Evolutionary conservation across 2,888 invertebrate genomes (phyloP), one percentile per base, ranked within the genome.

Genomic region (Alloscopus bannaensis): DNA sequence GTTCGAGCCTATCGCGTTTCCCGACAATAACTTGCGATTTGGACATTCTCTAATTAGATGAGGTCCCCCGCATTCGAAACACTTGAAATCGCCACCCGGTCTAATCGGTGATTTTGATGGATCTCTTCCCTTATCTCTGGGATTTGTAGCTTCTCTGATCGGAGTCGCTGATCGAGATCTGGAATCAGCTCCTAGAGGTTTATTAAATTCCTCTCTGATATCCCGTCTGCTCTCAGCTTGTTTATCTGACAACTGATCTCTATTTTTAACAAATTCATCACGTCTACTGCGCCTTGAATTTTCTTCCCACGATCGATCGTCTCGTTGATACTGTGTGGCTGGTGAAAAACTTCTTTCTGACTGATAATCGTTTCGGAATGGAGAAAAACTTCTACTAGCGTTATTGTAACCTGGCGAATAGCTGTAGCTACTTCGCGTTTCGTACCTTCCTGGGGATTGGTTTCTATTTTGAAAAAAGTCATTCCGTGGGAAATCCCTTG

Each of bases 41-140:
- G 68, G 66, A 47, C 68, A 68, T 1, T 52, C 55, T 36, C 40
- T 29, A 1, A 31, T 20, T 16, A 47, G 24, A 55, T 68, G 68
- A 36, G 36, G 16, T 4, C 40, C 68, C 1, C 40, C 18, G 16
- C 68, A 66, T 1, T 36, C n/a, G 18, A 29, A 66, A 50, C 66
- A 66, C 28, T 24, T 13, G 2, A 3, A 11, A 3, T 50, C 22
- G 13, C 11, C 20, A 18, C 11, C 20, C 3, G 20, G 11, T 2
- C 22, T 18, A 6, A 20, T 1, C 1, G 50, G 50, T 50, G 50
- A 13, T 1, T 8, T 18, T 3, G n/a, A 50, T 11, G 60, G 13
- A 11, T 18, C 1, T 3, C 13, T 3, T 2, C 36, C 18, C 31
- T 40, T 60, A 8, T 26, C 3, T 16, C 31, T n/a, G n/a, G n/a